phyloP scores from a whole-genome alignment of 2,888 invertebrate species.

The Parelbella ahira region DNA sequence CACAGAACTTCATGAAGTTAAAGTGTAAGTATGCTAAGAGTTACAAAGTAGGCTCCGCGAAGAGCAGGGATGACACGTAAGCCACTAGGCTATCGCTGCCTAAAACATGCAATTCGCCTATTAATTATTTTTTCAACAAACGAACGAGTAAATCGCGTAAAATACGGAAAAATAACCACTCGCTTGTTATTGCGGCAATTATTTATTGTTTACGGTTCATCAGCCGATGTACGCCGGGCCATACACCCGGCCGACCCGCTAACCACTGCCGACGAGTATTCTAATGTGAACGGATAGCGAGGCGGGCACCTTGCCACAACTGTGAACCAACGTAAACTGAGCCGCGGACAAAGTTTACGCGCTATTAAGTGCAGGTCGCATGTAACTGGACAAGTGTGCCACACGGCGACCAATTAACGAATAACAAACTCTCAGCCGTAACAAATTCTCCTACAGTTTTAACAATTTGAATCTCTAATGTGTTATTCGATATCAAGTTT shows the following conservation, averaged over 20 bases:
- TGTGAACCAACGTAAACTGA: constrained; percentile 34
- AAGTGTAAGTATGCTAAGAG: too few species aligned
- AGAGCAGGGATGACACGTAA: too few species aligned
- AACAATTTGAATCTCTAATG: constrained; percentile 71
- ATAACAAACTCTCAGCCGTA: constrained; percentile 71
- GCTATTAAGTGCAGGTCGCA: neutral
- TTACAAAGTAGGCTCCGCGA: too few species aligned
- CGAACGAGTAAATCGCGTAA: constrained; percentile 23
- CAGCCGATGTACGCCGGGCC: constrained; percentile 54
- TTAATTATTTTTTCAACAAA: too few species aligned
- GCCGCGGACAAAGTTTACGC: constrained; percentile 1
- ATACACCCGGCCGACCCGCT: constrained; percentile 56
- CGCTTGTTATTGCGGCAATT: constrained; percentile 48
- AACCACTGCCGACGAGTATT: constrained; percentile 65
- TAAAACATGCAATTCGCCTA: too few species aligned
- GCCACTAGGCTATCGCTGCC: too few species aligned
- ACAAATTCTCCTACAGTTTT: constrained; percentile 77
- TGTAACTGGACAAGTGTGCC: constrained; percentile 32
- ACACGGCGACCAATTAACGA: constrained; percentile 71
- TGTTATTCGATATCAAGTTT: constrained; percentile 61
- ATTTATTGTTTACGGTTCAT: constrained; percentile 66
- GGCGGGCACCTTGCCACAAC: constrained; percentile 32
- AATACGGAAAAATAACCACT: constrained; percentile 28
- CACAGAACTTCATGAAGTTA: too few species aligned
- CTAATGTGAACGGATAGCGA: constrained; percentile 60